phyloP scores from a whole-genome alignment of 2,888 invertebrate genomes.

The Drosophila lutescens region DNA sequence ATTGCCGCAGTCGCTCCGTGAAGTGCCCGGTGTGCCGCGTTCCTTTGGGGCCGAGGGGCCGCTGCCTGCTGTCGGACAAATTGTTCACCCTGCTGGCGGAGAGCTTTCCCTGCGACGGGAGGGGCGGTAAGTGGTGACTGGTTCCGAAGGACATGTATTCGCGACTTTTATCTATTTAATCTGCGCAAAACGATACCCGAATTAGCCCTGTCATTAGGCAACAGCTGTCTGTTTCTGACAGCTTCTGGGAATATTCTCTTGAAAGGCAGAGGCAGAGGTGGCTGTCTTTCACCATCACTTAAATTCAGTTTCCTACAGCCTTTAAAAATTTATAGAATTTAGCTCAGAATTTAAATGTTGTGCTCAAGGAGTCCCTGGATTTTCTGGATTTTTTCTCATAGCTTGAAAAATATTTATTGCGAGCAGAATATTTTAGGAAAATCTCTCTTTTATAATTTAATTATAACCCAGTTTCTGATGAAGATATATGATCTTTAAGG shows the following conservation, averaged over 20 bases:
- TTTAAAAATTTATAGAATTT: not conserved
- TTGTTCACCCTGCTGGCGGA: constrained; percentile 84
- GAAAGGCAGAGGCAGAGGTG: not conserved
- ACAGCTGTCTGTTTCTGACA: constrained; percentile 5
- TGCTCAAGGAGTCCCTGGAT: no score
- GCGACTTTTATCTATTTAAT: constrained; percentile 36
- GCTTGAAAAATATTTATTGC: no score
- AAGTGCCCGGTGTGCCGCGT: constrained; percentile 85
- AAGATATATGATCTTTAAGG: no score
- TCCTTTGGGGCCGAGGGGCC: constrained; percentile 84
- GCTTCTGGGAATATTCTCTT: constrained; percentile 6
- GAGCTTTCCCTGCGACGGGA: constrained; percentile 83
- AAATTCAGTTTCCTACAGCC: no score
- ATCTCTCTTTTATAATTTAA: no score
- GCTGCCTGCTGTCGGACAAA: constrained; percentile 85
- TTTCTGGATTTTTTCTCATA: no score
- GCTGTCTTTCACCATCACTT: not conserved
- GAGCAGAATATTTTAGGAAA: no score
- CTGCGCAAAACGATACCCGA: constrained; percentile 55
- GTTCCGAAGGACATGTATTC: constrained; percentile 13
- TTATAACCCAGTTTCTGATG: no score
- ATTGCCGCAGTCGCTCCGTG: constrained; percentile 84
- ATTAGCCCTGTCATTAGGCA: constrained; percentile 73
- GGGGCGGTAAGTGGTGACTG: constrained; percentile 69
- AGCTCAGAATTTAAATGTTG: not conserved